Percentiles rank a stretch among this genome's conserved stretches.
phyloP scores from a whole-genome alignment of 1,140 invertebrate genomes.

The Leptinotarsa texana region DNA sequence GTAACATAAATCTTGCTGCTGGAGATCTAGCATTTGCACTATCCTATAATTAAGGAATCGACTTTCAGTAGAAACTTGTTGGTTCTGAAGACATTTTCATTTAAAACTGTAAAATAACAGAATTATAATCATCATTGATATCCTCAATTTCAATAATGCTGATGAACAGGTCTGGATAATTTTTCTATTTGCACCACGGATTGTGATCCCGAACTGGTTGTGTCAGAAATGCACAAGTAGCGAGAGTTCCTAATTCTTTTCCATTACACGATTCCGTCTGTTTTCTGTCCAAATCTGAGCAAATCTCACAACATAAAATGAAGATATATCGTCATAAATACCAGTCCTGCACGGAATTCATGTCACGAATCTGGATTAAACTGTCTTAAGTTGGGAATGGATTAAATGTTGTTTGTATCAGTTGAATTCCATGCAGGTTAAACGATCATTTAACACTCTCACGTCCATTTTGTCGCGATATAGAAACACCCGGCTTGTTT shows the following conservation, averaged over 20 bases:
- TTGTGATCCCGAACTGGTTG: too few species aligned
- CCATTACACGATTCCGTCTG: not conserved
- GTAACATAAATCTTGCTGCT: too few species aligned
- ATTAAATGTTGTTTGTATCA: slow-evolving; percentile 35
- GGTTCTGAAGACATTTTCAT: too few species aligned
- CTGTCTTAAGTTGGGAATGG: slow-evolving; percentile 31
- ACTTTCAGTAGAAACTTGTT: too few species aligned
- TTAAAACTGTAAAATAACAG: too few species aligned
- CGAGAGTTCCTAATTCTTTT: not conserved
- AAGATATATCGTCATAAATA: slow-evolving; percentile 18
- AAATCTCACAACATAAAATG: slow-evolving; percentile 11
- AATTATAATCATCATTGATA: too few species aligned
- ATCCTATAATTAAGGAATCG: too few species aligned
- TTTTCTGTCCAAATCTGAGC: not conserved
- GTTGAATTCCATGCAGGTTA: slow-evolving; percentile 27
- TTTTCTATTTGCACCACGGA: too few species aligned
- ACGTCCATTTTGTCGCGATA: slow-evolving; percentile 30
- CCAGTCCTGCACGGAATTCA: slow-evolving; percentile 20
- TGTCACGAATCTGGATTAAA: slow-evolving; percentile 35
- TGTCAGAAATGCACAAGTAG: not conserved
- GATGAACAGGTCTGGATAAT: too few species aligned
- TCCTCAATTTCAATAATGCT: too few species aligned
- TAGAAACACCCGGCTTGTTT: slow-evolving; percentile 11
- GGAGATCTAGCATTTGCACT: too few species aligned
- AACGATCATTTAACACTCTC: slow-evolving; percentile 29